A percentile compares a stretch with the other conserved stretches of the same genome.
Evolutionary conservation across 2,113 vertebrate species (phyloP).

Genomic region (Phalacrocorax aristotelis): DNA sequence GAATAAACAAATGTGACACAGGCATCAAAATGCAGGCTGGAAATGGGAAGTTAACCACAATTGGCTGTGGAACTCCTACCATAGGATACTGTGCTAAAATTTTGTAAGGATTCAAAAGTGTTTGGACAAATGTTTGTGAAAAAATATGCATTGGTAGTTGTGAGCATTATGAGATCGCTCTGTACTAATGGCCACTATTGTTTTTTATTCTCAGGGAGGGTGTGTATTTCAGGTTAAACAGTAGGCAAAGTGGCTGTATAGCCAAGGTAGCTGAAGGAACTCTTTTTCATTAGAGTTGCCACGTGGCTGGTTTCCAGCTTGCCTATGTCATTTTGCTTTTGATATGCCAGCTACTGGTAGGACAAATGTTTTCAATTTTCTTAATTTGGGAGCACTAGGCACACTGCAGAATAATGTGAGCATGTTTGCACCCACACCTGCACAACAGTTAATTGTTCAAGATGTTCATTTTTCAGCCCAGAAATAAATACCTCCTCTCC

Average conservation of each 20-base stretch:
- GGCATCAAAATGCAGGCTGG: neutral
- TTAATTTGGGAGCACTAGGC: neutral
- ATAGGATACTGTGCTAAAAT: neutral
- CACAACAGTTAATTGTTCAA: neutral
- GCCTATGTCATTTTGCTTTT: neutral
- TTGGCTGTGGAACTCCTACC: neutral
- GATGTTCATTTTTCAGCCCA: neutral
- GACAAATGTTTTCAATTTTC: neutral
- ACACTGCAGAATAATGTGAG: neutral
- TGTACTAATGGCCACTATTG: neutral
- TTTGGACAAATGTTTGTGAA: neutral
- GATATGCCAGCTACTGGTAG: neutral
- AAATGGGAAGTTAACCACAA: neutral
- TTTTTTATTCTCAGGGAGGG: neutral
- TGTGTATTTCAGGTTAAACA: neutral
- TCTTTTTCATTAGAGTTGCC: neutral
- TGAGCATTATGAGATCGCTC: neutral
- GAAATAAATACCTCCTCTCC: neutral
- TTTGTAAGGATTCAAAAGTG: neutral
- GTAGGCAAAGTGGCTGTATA: neutral
- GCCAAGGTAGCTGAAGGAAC: neutral
- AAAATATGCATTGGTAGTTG: neutral
- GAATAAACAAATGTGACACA: neutral
- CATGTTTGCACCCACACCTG: neutral
- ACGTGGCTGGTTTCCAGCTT: neutral